phyloP scores from a whole-genome alignment of 2,113 vertebrate species.

The Tretioscincus oriximinensis region DNA sequence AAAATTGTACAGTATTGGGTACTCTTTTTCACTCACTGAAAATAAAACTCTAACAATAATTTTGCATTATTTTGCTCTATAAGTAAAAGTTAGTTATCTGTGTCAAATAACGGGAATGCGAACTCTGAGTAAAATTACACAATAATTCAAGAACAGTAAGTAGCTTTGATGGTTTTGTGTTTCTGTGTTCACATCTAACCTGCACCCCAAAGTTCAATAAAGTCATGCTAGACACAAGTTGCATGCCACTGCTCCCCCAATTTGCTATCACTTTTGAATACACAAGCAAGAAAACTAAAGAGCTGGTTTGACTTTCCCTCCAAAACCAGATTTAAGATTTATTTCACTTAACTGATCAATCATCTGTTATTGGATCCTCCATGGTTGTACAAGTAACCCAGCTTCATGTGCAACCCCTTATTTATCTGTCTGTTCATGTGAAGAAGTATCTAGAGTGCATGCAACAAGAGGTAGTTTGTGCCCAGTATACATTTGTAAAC shows the following conservation, averaged over 20 bases:
- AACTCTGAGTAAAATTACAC: constrained; percentile 11
- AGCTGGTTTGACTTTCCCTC: neutral
- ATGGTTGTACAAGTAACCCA: too few species aligned
- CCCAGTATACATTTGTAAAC: neutral
- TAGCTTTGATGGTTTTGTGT: constrained; percentile 45
- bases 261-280: neutral
- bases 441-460: too few species aligned
- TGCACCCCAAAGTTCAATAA: neutral
- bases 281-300: neutral
- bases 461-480: too few species aligned
- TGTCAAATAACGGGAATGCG: constrained; percentile 51
- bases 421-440: too few species aligned
- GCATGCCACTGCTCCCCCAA: neutral
- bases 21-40: constrained; percentile 56
- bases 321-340: neutral
- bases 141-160: constrained; percentile 34
- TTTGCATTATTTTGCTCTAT: constrained; percentile 51
- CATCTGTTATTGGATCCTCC: too few species aligned
- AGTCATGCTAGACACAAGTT: neutral
- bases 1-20: constrained; percentile 60
- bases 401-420: too few species aligned
- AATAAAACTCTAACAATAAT: constrained; percentile 68
- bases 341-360: neutral
- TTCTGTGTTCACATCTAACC: neutral
- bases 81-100: constrained; percentile 52